phyloP scores from a whole-genome alignment of 2,113 vertebrate genomes.

The Greenwoodochromis staneri region DNA sequence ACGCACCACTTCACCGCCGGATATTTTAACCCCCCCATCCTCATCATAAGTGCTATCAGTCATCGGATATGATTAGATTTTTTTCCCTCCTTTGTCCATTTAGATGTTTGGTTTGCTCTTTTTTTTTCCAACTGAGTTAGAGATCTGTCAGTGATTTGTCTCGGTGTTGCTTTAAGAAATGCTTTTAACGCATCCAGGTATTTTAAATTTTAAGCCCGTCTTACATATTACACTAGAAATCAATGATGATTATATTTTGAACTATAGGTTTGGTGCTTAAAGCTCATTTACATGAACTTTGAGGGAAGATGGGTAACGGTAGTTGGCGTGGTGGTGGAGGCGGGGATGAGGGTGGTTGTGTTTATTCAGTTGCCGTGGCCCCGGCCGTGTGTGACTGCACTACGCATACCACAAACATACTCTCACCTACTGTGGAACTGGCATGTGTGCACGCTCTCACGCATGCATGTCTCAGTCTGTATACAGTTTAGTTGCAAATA shows the following conservation, averaged over 20 bases:
- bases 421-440: background rate
- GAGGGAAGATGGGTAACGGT: slow-evolving; percentile 20
- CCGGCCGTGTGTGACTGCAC: background rate
- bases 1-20: slow-evolving; percentile 52
- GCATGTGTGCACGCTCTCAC: background rate
- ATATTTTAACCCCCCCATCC: slow-evolving; percentile 59
- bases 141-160: background rate
- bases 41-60: slow-evolving; percentile 61
- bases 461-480: background rate
- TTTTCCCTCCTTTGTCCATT: slow-evolving; percentile 5
- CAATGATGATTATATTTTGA: background rate
- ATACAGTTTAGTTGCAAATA: background rate
- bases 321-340: background rate
- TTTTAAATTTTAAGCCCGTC: background rate
- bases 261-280: background rate
- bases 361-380: slow-evolving; percentile 60
- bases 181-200: background rate
- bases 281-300: background rate
- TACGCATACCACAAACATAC: slow-evolving; percentile 20
- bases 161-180: background rate
- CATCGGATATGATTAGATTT: slow-evolving; percentile 42
- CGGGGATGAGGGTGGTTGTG: background rate
- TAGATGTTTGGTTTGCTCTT: background rate
- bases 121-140: background rate
- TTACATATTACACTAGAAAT: background rate